Base-by-base conservation (phyloP, 2,888 invertebrate genomes). In the Nemapogon koenigi region DNA sequence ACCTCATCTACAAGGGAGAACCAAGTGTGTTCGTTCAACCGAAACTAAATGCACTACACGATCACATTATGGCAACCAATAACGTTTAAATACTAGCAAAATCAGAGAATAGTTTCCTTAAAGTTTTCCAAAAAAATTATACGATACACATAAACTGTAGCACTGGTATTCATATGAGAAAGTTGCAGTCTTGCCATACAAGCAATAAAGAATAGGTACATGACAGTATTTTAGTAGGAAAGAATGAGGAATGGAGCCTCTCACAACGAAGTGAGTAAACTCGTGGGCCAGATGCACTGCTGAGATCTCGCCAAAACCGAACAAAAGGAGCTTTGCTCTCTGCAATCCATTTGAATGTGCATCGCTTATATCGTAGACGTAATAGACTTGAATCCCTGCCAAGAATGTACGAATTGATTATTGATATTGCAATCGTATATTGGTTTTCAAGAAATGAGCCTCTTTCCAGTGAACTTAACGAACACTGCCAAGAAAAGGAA, bases 341-440 rank as follows among this genome's bases (percentile, higher is more conserved):
- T 51, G 49, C 63, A 57, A 62, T 64, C 62, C 61, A 66, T 66
- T 65, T 64, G 60, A 61, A 65, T 65, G 57, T 61, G 58, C 59
- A 43, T 43, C 41, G 59, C 57, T 43, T 42, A 44, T 44, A 44
- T 41, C 39, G 51, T 45, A 48, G 44, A 48, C 59, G 57, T 75
- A 73, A 78, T 76, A 69, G 76, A 73, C 63, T 78, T 78, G 76
- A 76, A 70, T 58, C 53, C 47, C 48, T 53, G 76, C 76, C 76
- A 78, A 73, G 68, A 73, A 75, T 73, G 67, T 70, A 64, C 62
- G 71, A 69, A 76, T 78, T 78, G 76, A 78, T 78, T 78, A 76
- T 75, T 72, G 75, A 73, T 76, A 78, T 76, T 67, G 70, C 68
- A 59, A 65, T 64, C 62, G 59, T 64, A 55, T 64, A 69, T 66